Evolutionary conservation across 2,113 vertebrate species (phyloP).

Genomic region (Tachysurus fulvidraco): DNA sequence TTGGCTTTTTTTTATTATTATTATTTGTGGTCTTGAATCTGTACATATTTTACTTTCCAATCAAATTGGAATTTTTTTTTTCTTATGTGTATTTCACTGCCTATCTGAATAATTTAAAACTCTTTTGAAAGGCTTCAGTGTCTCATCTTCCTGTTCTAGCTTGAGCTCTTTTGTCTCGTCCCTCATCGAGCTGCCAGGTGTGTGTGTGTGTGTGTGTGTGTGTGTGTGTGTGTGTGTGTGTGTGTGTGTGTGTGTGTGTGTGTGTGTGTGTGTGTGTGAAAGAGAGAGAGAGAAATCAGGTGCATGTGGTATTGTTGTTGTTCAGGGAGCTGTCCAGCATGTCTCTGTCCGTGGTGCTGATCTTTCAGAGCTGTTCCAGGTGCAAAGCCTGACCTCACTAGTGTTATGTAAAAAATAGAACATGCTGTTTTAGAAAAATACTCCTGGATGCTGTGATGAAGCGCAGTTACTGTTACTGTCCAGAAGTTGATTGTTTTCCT

Average conservation of each 20-base stretch:
- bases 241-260: not conserved
- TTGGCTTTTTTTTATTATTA: not conserved
- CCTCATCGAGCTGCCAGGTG: not conserved
- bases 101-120: not conserved
- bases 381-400: not conserved
- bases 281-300: not conserved
- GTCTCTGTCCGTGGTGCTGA: not conserved
- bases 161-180: not conserved
- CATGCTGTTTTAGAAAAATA: not conserved
- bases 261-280: not conserved
- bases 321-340: not conserved
- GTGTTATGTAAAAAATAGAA: not conserved
- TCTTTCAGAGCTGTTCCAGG: slow-evolving; percentile 4
- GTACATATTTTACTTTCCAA: not conserved
- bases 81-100: not conserved
- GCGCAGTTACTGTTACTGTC: not conserved
- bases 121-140: not conserved
- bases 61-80: not conserved
- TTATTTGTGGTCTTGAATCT: not conserved
- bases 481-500: not conserved
- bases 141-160: not conserved
- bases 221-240: not conserved
- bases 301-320: not conserved
- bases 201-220: not conserved
- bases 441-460: not conserved